Base-by-base conservation (phyloP, 2,888 invertebrate genomes). In the Cybosia mesomella region DNA sequence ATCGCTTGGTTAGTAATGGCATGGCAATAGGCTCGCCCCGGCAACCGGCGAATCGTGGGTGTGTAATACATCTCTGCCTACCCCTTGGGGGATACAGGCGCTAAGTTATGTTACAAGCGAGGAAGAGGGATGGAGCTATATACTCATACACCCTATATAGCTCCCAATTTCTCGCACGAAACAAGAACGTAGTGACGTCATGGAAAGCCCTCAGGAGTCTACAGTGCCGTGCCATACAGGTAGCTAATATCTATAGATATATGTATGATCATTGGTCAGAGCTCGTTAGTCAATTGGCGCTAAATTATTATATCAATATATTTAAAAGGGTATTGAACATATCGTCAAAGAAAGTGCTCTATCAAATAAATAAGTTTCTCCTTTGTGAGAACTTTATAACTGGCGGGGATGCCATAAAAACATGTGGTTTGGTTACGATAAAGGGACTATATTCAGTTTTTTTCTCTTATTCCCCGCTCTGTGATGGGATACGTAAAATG, bases 341-440 rank as follows among this genome's bases (percentile, higher is more conserved):
- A 53, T 64, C 70, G 59, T 32, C 61, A 64, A 39, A 66, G 70
- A 71, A 71, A 72, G 76, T 77, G 75, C 73, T 76, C 74, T 62
- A 73, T 75, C 74, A 77, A 80, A 82, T 81, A 83, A 81, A 83
- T 81, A 85, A 81, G 77, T 77, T 75, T 74, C 72, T 71, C 77
- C 68, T 74, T 77, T 73, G 76, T 75, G 72, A 66, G 64, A 76
- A 81, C 78, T 83, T 82, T 78, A 79, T 81, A 84, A 81, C 76
- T 79, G 79, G 71, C 74, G 70, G 71, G 77, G 73, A 79, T 75
- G 81, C 74, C 83, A 82, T 83, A 82, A 81, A 84, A 84, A 84
- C 81, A 84, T 83, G 79, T 80, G 79, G 77, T 77, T 73, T 75
- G 80, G 77, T 79, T 81, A 80, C 83, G 80, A 84, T 84, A 81